Evolutionary conservation across 1,140 invertebrate species (phyloP).

Genomic region (Sipha flava): DNA sequence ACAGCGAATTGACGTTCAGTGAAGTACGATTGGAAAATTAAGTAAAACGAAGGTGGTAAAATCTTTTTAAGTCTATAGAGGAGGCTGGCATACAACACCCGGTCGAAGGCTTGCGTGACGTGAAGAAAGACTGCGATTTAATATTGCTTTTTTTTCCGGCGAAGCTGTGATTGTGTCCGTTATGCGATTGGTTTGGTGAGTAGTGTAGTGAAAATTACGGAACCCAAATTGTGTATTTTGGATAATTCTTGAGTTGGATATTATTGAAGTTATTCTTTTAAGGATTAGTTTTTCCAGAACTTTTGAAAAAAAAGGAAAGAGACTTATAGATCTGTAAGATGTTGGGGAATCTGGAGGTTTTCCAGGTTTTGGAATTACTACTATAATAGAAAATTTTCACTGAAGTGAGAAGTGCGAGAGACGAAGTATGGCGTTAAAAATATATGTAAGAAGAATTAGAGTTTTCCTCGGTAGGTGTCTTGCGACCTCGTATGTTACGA

Average conservation of each 20-base stretch:
- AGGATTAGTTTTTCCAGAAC: neutral
- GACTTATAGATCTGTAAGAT: neutral
- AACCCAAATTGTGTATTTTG: neutral
- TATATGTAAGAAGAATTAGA: neutral
- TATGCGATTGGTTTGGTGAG: neutral
- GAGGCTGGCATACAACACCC: too few relatives aligned
- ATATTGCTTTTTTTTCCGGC: neutral
- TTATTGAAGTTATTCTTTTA: neutral
- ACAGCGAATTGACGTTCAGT: too few relatives aligned
- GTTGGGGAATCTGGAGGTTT: neutral
- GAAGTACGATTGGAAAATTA: too few relatives aligned
- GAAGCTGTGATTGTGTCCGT: neutral
- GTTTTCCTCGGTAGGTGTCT: neutral
- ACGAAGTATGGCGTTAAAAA: neutral
- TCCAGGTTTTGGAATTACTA: neutral
- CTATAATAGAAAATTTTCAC: neutral
- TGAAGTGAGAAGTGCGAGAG: neutral
- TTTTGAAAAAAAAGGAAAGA: neutral
- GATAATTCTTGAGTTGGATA: neutral
- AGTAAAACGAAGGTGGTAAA: too few relatives aligned
- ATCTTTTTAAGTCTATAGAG: too few relatives aligned
- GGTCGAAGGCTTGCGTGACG: too few relatives aligned
- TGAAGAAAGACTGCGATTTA: too few relatives aligned
- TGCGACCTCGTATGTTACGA: neutral
- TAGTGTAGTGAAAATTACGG: neutral